These are phyloP conservation scores for Microcaecilia unicolor DNA, from an alignment of 2,797 vertebrate genomes.

Conservation along the genomic window DNA sequence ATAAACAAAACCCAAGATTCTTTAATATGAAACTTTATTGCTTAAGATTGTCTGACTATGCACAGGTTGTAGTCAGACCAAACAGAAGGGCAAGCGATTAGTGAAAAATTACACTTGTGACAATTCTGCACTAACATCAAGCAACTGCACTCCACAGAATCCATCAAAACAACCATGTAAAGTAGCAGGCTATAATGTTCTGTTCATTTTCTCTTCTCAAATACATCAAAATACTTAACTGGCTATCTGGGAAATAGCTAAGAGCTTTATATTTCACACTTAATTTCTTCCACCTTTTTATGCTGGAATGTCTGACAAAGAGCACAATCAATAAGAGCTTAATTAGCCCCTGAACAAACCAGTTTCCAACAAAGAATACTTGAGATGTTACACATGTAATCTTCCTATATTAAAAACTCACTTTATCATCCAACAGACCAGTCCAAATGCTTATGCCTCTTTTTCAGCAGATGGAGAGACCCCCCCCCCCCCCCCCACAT, in stretches of 20 bases:
- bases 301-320: neutral
- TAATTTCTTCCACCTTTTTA: too few relatives aligned
- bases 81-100: constrained; percentile 48
- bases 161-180: constrained; percentile 26
- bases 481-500: too few relatives aligned
- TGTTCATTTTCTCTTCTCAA: constrained; percentile 1
- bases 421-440: too few relatives aligned
- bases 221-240: constrained; percentile 26
- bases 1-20: too few relatives aligned
- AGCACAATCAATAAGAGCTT: too few relatives aligned
- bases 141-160: constrained; percentile 33
- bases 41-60: constrained; percentile 40
- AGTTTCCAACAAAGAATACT: constrained; percentile 17
- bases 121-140: constrained; percentile 41
- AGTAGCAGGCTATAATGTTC: constrained; percentile 4
- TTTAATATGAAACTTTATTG: constrained; percentile 58
- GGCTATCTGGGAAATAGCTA: too few relatives aligned
- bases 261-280: neutral
- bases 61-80: constrained; percentile 23
- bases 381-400: constrained; percentile 10
- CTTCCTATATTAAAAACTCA: too few relatives aligned
- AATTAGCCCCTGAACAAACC: neutral
- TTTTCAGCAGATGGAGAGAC: too few relatives aligned
- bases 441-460: too few relatives aligned
- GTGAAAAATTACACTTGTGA: constrained; percentile 35